A percentile compares a stretch with the other conserved stretches of the same genome.
Evolutionary conservation across 1,140 invertebrate genomes (phyloP).

Genomic region (Lordiphosa clarofinis): DNA sequence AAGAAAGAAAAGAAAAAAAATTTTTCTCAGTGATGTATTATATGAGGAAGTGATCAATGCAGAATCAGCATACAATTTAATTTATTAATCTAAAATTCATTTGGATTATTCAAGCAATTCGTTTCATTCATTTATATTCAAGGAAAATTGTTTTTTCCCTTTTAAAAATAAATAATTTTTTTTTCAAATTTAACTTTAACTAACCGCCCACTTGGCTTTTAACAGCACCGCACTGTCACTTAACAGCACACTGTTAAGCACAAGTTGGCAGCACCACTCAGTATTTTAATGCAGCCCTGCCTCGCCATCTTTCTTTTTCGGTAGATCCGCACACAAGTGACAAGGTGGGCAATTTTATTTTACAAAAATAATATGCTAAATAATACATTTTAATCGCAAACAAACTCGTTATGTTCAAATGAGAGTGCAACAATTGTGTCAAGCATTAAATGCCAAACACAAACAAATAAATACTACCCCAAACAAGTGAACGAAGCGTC

Average conservation of each 20-base stretch:
- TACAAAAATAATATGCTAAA: slow-evolving; percentile 33
- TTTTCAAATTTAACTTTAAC: not conserved
- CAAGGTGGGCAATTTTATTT: slow-evolving; percentile 59
- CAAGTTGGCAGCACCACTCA: slow-evolving; percentile 1
- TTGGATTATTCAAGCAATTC: too few relatives aligned
- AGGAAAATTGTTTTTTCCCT: not conserved
- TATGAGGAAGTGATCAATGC: too few relatives aligned
- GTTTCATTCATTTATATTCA: too few relatives aligned
- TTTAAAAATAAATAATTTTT: too few relatives aligned
- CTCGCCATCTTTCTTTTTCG: slow-evolving; percentile 76
- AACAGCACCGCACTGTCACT: not conserved
- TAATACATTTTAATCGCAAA: slow-evolving; percentile 29
- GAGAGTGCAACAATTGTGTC: slow-evolving; percentile 4
- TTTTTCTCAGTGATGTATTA: too few relatives aligned
- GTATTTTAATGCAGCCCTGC: too few relatives aligned
- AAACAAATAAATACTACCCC: not conserved
- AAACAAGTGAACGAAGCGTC: slow-evolving; percentile 17
- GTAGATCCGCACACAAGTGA: slow-evolving; percentile 75
- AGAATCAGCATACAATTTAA: too few relatives aligned
- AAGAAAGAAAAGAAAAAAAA: too few relatives aligned
- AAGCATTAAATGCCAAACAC: slow-evolving; percentile 20
- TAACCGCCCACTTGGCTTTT: not conserved
- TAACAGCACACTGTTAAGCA: slow-evolving; percentile 4
- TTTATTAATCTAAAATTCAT: too few relatives aligned
- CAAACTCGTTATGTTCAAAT: slow-evolving; percentile 3